Percentiles rank a stretch among this genome's conserved stretches.
Conservation (phyloP, 1,140 invertebrate genomes). For the Papilio helenus region DNA sequence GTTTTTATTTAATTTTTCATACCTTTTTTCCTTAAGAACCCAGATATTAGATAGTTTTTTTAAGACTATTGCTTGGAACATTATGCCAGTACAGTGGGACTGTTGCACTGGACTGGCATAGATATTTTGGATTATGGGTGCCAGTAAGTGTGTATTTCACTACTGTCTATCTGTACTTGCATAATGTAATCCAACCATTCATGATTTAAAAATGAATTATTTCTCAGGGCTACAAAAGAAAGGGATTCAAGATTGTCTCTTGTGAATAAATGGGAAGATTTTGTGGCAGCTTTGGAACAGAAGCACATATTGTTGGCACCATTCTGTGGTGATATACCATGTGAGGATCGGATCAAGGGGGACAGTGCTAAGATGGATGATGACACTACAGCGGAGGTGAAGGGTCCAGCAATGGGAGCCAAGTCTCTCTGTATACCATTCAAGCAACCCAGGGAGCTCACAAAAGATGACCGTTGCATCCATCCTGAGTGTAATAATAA, state of each 20-base stretch:
- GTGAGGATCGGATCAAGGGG: conserved; percentile 98
- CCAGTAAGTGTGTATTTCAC: too few relatives aligned
- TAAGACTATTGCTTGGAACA: too few relatives aligned
- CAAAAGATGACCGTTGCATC: conserved; percentile 90
- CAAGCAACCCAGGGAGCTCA: conserved; percentile 88
- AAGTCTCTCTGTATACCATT: conserved; percentile 99
- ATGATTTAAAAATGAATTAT: conserved; percentile 22
- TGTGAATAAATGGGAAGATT: conserved; percentile 92
- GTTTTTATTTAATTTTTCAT: too few relatives aligned
- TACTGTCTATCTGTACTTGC: too few relatives aligned
- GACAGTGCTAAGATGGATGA: conserved; percentile 91
- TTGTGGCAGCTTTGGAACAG: conserved; percentile 90
- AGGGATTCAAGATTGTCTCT: conserved; percentile 89
- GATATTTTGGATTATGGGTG: too few relatives aligned
- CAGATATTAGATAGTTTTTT: too few relatives aligned
- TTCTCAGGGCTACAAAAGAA: conserved; percentile 89
- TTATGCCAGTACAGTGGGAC: too few relatives aligned
- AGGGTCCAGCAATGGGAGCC: conserved; percentile 96
- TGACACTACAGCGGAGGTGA: conserved; percentile 68
- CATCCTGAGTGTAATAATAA: conserved; percentile 92
- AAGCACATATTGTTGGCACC: conserved; percentile 96
- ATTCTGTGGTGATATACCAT: conserved; percentile 95
- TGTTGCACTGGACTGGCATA: too few relatives aligned
- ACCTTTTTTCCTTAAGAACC: too few relatives aligned
- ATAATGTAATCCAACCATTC: too few relatives aligned